Conservation (phyloP, 2,113 vertebrate genomes). For the Nematolebias whitei region DNA sequence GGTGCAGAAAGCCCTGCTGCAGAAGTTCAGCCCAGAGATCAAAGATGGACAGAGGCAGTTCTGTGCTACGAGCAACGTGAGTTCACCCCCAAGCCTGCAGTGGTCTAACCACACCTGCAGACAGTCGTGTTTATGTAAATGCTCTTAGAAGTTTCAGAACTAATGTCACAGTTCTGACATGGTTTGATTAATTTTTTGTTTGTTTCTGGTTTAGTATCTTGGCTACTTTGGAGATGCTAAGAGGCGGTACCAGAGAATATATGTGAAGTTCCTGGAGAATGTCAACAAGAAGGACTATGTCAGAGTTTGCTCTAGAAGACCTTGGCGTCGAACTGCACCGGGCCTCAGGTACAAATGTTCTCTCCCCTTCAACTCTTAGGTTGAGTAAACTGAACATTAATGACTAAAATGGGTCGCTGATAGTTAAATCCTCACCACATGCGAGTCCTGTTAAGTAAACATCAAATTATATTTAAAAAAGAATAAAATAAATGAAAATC, state of each 20-base stretch:
- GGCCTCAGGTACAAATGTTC: constrained; percentile 81
- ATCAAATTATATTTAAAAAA: too few species aligned
- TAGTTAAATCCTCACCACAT: neutral
- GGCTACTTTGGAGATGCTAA: constrained; percentile 93
- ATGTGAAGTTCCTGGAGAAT: constrained; percentile 94
- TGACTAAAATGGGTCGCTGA: neutral
- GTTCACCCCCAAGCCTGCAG: constrained; percentile 41
- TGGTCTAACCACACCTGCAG: constrained; percentile 19
- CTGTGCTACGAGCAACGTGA: constrained; percentile 93
- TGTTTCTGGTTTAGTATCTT: constrained; percentile 81
- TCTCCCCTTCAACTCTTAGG: neutral
- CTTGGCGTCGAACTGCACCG: constrained; percentile 87
- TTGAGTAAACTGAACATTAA: neutral
- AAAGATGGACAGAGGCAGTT: constrained; percentile 94
- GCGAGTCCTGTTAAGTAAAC: neutral
- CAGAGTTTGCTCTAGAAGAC: constrained; percentile 88
- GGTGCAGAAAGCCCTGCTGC: constrained; percentile 91
- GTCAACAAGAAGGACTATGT: constrained; percentile 95
- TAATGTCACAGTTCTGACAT: neutral
- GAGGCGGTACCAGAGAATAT: constrained; percentile 90
- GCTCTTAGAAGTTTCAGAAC: neutral
- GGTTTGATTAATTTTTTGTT: neutral
- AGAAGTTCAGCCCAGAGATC: constrained; percentile 94
- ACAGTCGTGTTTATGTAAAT: neutral
- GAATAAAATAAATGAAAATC: too few species aligned